A percentile compares a stretch with the other conserved stretches of the same genome.
These are phyloP conservation scores for Calliscelio sp. DNA, from an alignment of 2,888 invertebrate species.

Conservation along the genomic window DNA sequence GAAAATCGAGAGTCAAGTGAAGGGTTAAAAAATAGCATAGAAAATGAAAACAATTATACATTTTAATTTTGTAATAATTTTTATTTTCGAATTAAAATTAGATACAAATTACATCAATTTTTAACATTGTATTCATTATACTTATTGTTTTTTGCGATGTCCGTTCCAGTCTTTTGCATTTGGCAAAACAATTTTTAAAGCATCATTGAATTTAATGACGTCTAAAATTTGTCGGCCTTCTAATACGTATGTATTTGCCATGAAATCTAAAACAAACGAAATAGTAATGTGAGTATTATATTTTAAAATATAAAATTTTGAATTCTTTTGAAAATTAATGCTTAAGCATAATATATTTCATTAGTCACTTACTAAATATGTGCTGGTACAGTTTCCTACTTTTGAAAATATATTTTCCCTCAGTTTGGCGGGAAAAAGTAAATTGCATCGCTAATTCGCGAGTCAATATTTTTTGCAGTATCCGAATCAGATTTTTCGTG, in stretches of 20 bases:
- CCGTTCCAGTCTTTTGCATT: conserved; percentile 2
- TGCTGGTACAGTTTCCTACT: neutral
- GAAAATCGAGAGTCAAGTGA: too few relatives aligned
- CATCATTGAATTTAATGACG: neutral
- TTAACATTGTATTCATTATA: too few relatives aligned
- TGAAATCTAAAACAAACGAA: neutral
- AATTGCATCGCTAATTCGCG: neutral
- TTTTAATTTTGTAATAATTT: too few relatives aligned
- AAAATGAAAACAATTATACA: too few relatives aligned
- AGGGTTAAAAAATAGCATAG: too few relatives aligned
- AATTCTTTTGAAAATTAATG: neutral
- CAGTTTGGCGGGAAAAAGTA: neutral
- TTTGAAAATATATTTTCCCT: neutral
- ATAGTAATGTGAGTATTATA: too few relatives aligned
- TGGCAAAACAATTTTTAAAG: neutral
- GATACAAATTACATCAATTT: too few relatives aligned
- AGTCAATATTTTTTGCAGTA: neutral
- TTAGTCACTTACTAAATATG: neutral
- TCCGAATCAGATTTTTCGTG: neutral
- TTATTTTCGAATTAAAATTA: too few relatives aligned
- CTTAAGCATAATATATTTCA: neutral
- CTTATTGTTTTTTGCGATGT: too few relatives aligned
- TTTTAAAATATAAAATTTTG: too few relatives aligned
- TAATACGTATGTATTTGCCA: neutral
- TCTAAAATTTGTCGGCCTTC: neutral